These are phyloP conservation scores for Dichetophora obliterata DNA, from an alignment of 2,888 invertebrate genomes.

Conservation along the genomic window DNA sequence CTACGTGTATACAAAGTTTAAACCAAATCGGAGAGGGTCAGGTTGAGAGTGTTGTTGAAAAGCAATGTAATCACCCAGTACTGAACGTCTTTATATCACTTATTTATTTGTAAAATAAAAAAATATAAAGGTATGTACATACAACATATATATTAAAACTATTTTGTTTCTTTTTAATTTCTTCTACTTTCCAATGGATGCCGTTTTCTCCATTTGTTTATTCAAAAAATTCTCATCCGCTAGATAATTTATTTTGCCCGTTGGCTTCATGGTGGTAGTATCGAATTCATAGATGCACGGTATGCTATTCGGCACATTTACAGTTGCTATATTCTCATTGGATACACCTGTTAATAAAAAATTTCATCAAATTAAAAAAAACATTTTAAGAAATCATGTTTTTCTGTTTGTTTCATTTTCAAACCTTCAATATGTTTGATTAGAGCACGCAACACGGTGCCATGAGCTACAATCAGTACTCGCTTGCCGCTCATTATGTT, in stretches of 20 bases:
- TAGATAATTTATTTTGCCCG: constrained; percentile 80
- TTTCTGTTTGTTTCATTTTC: not conserved
- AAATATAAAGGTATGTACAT: too few relatives aligned
- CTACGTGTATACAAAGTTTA: too few relatives aligned
- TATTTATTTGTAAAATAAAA: constrained; percentile 13
- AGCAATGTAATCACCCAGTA: too few relatives aligned
- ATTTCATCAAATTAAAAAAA: constrained; percentile 13
- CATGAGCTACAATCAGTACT: constrained; percentile 87
- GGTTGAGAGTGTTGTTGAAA: too few relatives aligned
- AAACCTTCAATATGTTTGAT: constrained; percentile 85
- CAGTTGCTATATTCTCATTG: constrained; percentile 79
- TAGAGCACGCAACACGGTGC: constrained; percentile 87
- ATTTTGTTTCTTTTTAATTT: not conserved
- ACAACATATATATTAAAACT: too few relatives aligned
- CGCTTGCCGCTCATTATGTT: constrained; percentile 80
- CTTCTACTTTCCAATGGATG: constrained; percentile 78
- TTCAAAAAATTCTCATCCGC: constrained; percentile 84
- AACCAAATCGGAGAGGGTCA: too few relatives aligned
- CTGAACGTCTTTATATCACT: not conserved
- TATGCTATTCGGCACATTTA: constrained; percentile 85
- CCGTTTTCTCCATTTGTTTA: constrained; percentile 82
- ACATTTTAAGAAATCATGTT: not conserved
- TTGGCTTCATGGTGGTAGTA: constrained; percentile 75
- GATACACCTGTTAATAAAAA: constrained; percentile 72
- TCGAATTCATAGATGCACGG: constrained; percentile 85